Conservation (phyloP, 1,140 invertebrate species). For the Caenorhabditis remanei region DNA sequence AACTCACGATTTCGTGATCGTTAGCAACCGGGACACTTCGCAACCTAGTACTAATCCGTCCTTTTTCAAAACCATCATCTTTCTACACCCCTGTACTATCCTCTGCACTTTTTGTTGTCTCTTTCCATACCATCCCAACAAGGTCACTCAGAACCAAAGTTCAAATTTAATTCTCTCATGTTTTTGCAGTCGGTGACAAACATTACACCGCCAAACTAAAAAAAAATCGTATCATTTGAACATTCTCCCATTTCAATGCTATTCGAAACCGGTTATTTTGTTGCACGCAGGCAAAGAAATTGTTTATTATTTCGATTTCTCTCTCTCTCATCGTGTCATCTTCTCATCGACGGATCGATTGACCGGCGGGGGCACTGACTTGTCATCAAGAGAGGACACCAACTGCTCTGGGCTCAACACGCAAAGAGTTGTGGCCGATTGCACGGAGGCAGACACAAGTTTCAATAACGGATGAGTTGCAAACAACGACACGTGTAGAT, state of each 20-base stretch:
- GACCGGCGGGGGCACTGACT: neutral
- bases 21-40: neutral
- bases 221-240: constrained; percentile 37
- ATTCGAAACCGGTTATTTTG: constrained; percentile 12
- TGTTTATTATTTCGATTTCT: constrained; percentile 17
- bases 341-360: neutral
- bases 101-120: neutral
- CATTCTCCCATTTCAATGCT: constrained; percentile 36
- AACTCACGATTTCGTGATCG: neutral
- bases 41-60: too few relatives aligned
- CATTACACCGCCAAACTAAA: neutral
- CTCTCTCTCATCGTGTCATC: neutral
- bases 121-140: neutral
- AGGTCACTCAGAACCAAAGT: constrained; percentile 10
- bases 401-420: neutral
- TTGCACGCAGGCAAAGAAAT: neutral
- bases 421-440: neutral
- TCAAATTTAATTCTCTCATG: neutral
- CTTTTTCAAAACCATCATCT: too few relatives aligned
- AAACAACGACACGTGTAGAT: constrained; percentile 2
- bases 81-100: neutral
- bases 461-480: neutral
- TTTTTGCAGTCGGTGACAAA: neutral
- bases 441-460: neutral
- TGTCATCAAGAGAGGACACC: neutral